A percentile compares a stretch with the other conserved stretches of the same genome.
Conservation (phyloP, 2,113 vertebrate species). For the Antigone vipio region DNA sequence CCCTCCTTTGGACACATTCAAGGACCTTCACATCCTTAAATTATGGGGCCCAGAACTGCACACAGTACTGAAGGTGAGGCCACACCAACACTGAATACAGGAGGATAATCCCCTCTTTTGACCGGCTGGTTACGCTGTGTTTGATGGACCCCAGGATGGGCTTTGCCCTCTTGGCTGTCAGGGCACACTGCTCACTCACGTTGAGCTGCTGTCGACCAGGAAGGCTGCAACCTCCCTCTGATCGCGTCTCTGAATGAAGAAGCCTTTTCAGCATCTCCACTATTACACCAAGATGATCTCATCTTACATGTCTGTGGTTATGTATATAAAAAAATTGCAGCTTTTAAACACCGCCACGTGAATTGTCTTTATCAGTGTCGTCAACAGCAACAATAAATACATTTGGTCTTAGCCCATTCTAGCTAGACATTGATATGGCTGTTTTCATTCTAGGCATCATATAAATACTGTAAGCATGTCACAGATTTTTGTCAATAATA, state of each 20-base stretch:
- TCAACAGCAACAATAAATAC: neutral
- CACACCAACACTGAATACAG: too few species aligned
- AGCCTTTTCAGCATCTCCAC: neutral
- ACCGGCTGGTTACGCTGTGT: too few species aligned
- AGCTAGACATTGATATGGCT: neutral
- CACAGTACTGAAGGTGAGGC: too few species aligned
- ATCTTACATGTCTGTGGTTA: fast-evolving
- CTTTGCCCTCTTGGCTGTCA: too few species aligned
- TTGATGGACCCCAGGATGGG: too few species aligned
- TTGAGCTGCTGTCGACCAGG: too few species aligned
- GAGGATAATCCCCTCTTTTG: too few species aligned
- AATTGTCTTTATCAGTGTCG: neutral
- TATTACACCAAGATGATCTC: neutral
- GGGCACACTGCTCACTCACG: too few species aligned
- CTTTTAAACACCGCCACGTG: neutral
- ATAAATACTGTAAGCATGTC: neutral
- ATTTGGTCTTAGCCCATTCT: neutral
- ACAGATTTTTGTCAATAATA: neutral
- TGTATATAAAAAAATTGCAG: fast-evolving
- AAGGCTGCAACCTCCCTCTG: neutral
- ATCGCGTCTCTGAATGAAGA: fast-evolving
- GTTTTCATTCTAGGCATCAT: neutral
- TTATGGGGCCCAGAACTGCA: too few species aligned
- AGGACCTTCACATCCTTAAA: too few species aligned
- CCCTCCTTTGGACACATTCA: too few species aligned